A percentile compares a stretch with the other conserved stretches of the same genome.
Evolutionary conservation across 2,113 vertebrate species (phyloP).

Genomic region (Gracilinanus agilis): DNA sequence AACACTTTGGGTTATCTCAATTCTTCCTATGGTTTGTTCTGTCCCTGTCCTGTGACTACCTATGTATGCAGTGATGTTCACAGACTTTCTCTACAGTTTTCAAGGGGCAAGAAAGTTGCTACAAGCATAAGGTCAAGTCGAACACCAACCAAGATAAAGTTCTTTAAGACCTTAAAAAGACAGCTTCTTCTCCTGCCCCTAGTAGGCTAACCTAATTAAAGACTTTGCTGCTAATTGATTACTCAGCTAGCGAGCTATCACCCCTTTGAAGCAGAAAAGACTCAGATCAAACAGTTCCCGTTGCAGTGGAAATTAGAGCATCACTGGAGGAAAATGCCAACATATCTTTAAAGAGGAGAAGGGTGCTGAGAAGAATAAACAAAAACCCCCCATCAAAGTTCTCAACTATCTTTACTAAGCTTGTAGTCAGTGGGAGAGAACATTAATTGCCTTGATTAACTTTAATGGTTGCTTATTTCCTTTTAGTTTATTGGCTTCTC

Average conservation of each 20-base stretch:
- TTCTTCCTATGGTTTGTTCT: background rate
- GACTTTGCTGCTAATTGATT: conserved; percentile 29
- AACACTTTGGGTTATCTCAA: conserved; percentile 9
- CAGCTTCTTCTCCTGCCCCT: conserved; percentile 7
- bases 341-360: conserved; percentile 5
- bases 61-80: conserved; percentile 28
- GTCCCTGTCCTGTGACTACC: background rate
- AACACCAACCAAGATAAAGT: conserved; percentile 22
- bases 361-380: conserved; percentile 3
- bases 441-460: background rate
- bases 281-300: background rate
- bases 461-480: conserved; percentile 24
- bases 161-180: conserved; percentile 42
- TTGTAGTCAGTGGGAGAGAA: background rate
- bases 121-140: conserved; percentile 32
- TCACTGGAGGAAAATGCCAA: conserved; percentile 38
- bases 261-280: conserved; percentile 42
- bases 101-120: conserved; percentile 14
- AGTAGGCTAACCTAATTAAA: conserved; percentile 50
- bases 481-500: conserved; percentile 15
- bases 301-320: background rate
- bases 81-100: conserved; percentile 41
- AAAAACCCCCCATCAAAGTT: conserved; percentile 9
- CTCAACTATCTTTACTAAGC: background rate
- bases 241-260: conserved; percentile 40